These are phyloP conservation scores for Yponomeuta sedellus DNA, from an alignment of 2,888 invertebrate genomes.

Conservation along the genomic window DNA sequence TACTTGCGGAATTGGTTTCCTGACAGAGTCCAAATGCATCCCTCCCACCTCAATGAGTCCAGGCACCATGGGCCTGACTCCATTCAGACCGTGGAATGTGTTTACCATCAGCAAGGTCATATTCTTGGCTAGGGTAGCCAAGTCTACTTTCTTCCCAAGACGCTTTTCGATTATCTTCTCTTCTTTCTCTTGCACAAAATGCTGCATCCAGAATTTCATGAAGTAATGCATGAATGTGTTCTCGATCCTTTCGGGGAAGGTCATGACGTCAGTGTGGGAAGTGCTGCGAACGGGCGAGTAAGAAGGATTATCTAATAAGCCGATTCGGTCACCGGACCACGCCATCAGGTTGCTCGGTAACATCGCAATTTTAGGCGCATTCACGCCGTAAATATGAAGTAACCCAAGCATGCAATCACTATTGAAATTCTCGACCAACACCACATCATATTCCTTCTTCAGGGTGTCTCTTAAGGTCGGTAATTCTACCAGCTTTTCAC, in stretches of 20 bases:
- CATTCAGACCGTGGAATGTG: constrained; percentile 77
- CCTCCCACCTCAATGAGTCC: constrained; percentile 80
- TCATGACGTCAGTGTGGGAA: constrained; percentile 62
- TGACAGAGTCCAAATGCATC: constrained; percentile 66
- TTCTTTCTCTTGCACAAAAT: constrained; percentile 47
- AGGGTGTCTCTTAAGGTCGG: constrained; percentile 50
- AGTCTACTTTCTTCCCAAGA: constrained; percentile 64
- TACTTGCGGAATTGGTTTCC: constrained; percentile 62
- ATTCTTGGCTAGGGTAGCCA: constrained; percentile 69
- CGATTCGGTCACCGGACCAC: constrained; percentile 66
- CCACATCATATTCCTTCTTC: constrained; percentile 75
- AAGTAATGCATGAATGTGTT: constrained; percentile 45
- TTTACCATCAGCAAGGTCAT: constrained; percentile 76
- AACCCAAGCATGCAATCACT: constrained; percentile 80
- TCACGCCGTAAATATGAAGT: constrained; percentile 65
- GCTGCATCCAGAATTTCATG: constrained; percentile 50
- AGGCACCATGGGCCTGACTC: constrained; percentile 72
- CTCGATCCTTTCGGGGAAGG: constrained; percentile 64
- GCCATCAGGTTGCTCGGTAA: constrained; percentile 77
- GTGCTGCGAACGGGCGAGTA: constrained; percentile 74
- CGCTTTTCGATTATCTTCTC: constrained; percentile 55
- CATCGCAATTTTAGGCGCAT: constrained; percentile 74
- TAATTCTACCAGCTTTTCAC: constrained; percentile 54
- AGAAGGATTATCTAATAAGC: constrained; percentile 65
- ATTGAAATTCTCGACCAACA: constrained; percentile 79